These are phyloP conservation scores for Papilio polyxenes DNA, from an alignment of 1,140 invertebrate genomes.

Conservation along the genomic window DNA sequence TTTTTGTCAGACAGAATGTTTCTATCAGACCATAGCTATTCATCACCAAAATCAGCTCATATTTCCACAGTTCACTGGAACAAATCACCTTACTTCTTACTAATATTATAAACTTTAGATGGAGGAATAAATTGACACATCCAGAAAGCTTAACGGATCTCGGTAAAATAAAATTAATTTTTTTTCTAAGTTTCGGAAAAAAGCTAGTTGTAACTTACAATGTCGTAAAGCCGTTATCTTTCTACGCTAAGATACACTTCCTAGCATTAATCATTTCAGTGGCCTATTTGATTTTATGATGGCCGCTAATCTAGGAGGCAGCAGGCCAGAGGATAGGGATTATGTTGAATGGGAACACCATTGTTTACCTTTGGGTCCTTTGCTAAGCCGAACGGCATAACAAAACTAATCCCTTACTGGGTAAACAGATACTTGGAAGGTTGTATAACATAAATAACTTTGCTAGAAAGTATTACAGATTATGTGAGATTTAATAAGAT, in stretches of 20 bases:
- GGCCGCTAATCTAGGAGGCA: slow-evolving; percentile 9
- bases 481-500: not conserved
- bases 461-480: not conserved
- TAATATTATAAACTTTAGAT: too few species aligned
- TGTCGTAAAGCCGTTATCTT: not conserved
- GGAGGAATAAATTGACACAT: too few species aligned
- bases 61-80: not conserved
- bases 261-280: slow-evolving; percentile 19
- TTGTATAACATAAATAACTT: slow-evolving; percentile 15
- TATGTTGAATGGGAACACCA: slow-evolving; percentile 4
- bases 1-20: not conserved
- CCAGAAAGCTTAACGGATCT: not conserved
- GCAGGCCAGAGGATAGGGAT: slow-evolving; percentile 5
- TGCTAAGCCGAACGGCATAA: slow-evolving; percentile 12
- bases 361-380: slow-evolving; percentile 4
- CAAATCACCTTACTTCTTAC: not conserved
- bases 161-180: too few species aligned
- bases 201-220: not conserved
- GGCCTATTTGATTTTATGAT: slow-evolving; percentile 24
- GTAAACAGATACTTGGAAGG: slow-evolving; percentile 27
- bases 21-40: too few species aligned
- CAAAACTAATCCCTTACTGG: slow-evolving; percentile 20
- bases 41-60: not conserved
- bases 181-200: too few species aligned
- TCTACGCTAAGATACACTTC: not conserved